Conservation (phyloP, 2,888 invertebrate genomes). For the Polyploca ridens region DNA sequence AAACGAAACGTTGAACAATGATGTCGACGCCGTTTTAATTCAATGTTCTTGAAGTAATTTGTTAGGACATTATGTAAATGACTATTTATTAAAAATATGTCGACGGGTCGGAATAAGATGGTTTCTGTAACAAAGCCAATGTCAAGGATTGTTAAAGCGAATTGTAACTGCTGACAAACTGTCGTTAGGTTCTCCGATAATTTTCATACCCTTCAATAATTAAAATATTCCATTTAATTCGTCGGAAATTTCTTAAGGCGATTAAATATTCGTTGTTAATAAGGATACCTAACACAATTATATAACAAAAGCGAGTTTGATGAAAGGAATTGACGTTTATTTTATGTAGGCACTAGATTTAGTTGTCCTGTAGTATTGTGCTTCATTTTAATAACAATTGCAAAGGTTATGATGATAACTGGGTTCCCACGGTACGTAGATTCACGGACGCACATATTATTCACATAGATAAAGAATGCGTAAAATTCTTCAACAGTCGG, state of each 20-base stretch:
- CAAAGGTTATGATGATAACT: too few relatives aligned
- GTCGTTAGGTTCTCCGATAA: background rate
- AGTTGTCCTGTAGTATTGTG: too few relatives aligned
- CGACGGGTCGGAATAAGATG: constrained; percentile 17
- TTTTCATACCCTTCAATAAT: background rate
- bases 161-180: constrained; percentile 49
- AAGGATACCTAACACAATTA: background rate
- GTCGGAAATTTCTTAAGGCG: background rate
- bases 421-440: too few relatives aligned
- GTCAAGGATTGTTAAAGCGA: constrained; percentile 25
- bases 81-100: constrained; percentile 52
- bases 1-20: constrained; percentile 50
- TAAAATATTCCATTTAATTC: background rate
- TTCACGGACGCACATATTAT: too few relatives aligned
- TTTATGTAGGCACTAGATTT: too few relatives aligned
- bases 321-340: too few relatives aligned
- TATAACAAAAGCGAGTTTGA: too few relatives aligned
- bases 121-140: background rate
- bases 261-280: background rate
- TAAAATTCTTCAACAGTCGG: background rate
- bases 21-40: constrained; percentile 46
- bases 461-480: too few relatives aligned
- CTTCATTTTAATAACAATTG: too few relatives aligned
- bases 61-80: constrained; percentile 54
- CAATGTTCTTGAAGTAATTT: constrained; percentile 48